Evolutionary conservation across 2,888 invertebrate species (phyloP), one percentile per base, ranked within the genome.

Genomic region (Allophyes oxyacanthae): DNA sequence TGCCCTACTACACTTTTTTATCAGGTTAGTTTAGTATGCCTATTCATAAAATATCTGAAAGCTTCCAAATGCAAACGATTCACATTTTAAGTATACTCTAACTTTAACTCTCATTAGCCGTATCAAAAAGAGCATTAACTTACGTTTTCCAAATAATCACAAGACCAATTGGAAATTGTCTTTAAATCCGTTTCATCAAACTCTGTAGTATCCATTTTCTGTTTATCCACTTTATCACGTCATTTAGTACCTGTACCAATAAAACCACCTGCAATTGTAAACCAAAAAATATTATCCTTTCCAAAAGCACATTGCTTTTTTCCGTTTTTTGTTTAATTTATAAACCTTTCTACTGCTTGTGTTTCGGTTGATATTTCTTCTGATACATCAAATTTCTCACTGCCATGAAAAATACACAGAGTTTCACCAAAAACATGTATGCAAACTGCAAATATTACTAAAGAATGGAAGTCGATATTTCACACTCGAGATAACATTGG

Each of bases 401-500:
- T 40, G 36, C 30, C 52, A 52, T 42, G n/a, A 7, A 30, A 42
- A 30, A 46, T 32, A 20, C 8, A 1, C 32, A 4, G 8, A 33
- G 1, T 15, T 45, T 10, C 36, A 65, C 66, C 33, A 54, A 63
- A 67, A 66, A 57, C 52, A 63, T 52, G 65, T 67, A 48, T 33
- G 40, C 8, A 30, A 48, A 38, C 43, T 25, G 37, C 15, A 49
- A 45, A 54, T 55, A 60, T 65, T 42, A 10, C 33, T 50, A 48
- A 53, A 52, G 59, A 48, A 62, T 64, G 46, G 30, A 34, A 49
- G 34, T 59, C 49, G 40, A 61, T 58, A 55, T 56, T 42, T 48
- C 46, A 58, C 45, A 83, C 85, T 87, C 53, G 64, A 87, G 90
- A 90, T 91, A 89, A 79, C 77, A 68, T 57, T 56, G 72, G 75